These are phyloP conservation scores for Morus bassanus DNA, from an alignment of 2,797 vertebrate species.

Conservation along the genomic window DNA sequence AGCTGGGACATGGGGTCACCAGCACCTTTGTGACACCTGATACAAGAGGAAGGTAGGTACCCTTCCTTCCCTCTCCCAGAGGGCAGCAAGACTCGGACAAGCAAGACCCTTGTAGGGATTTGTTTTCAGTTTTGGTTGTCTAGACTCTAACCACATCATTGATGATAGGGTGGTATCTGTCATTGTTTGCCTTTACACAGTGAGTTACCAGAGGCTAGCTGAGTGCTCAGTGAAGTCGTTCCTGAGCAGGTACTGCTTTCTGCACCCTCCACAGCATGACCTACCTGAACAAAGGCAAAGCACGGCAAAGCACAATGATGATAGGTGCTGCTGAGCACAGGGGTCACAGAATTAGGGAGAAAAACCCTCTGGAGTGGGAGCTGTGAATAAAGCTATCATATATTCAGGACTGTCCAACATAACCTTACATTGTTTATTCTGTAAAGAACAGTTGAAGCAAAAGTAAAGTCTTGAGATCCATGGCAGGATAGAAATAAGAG, in stretches of 20 bases:
- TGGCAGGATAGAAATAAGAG: background rate
- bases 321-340: background rate
- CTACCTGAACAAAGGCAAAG: background rate
- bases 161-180: background rate
- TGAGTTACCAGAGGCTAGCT: background rate
- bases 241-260: background rate
- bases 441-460: background rate
- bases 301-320: background rate
- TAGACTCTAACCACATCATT: background rate
- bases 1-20: background rate
- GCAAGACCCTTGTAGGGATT: background rate
- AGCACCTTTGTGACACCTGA: background rate
- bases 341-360: background rate
- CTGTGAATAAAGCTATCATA: background rate
- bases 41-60: background rate
- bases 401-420: background rate
- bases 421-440: background rate
- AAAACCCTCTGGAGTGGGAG: background rate
- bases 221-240: background rate
- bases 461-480: background rate
- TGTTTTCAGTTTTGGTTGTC: background rate
- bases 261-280: background rate
- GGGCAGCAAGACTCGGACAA: background rate
- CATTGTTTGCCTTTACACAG: background rate
- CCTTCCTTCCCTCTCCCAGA: background rate